Base-by-base conservation (phyloP, 2,113 vertebrate genomes). In the Microcebus jonahi region DNA sequence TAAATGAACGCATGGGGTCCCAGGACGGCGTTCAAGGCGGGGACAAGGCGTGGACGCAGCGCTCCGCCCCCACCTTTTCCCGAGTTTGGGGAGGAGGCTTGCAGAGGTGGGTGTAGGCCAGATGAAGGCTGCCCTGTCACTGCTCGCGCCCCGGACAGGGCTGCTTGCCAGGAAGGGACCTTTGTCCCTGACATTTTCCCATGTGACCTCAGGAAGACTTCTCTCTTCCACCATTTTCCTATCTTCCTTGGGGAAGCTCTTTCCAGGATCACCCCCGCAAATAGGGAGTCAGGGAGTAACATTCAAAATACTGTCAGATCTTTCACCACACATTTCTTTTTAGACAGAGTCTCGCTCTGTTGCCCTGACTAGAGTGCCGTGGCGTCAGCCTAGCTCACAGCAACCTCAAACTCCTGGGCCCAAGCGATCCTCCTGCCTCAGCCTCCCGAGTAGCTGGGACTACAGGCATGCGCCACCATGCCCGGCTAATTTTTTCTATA, bases 1-100 rank as follows among this genome's bases (percentile, higher is more conserved):
- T 45, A 8, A 14, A 21, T 0, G 31, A 65, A 11, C 0, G 1
- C 20, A 2, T 0, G 1, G 0, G 4, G 39, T 21, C 42, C 36
- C 29, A 3, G n/a, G 2, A 17, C 18, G 15, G 15, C 1, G 0
- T 18, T 48, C 27, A 0, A 5, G 23, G 6, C 3, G 20, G 23
- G 57, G 59, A 7, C 31, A 0, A 6, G 23, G 6, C 5, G 20
- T 29, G 57, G 59, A 7, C 18, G 3, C 27, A 0, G 67, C 55
- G 13, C 23, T 42, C n/a, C 42, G 1, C 0, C 5, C 25, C 5
- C 31, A 8, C 2, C 6, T 61, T 29, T 70, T 15, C 53, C 71
- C 6, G 75, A 39, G 71, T 29, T 14, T 3, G 59, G n/a, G 81
- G 55, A 12, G 7, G 4, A 59, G 7, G 53, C 9, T 10, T 0